Percentiles rank a stretch among this genome's conserved stretches.
Evolutionary conservation across 1,140 invertebrate genomes (phyloP).

Genomic region (Lepidostoma basale): DNA sequence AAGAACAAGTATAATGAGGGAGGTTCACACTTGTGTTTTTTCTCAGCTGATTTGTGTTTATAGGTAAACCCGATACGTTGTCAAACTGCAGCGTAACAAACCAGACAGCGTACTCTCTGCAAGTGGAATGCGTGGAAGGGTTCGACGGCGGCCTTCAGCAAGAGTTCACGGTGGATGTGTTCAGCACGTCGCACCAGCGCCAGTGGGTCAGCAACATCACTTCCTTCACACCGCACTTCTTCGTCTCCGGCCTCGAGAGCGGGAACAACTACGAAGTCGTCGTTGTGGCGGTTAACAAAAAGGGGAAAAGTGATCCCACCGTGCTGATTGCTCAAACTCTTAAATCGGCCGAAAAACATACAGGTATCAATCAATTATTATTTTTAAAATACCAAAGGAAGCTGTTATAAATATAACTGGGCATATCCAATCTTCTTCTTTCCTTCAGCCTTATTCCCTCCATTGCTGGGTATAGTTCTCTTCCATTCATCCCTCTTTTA

Average conservation of each 20-base stretch:
- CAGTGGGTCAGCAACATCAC: constrained; percentile 63
- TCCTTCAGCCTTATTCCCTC: no score
- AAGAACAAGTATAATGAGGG: no score
- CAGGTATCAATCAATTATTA: constrained; percentile 55
- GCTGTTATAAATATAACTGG: no score
- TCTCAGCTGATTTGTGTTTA: not conserved
- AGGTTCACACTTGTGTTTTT: no score
- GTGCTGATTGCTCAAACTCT: constrained; percentile 68
- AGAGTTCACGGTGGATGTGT: constrained; percentile 72
- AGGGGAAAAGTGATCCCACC: constrained; percentile 65
- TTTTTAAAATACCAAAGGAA: not conserved
- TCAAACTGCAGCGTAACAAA: constrained; percentile 80
- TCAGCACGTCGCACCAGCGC: constrained; percentile 57
- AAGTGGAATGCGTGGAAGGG: constrained; percentile 78
- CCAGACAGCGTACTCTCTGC: constrained; percentile 75
- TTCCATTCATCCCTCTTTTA: no score
- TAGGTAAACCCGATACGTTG: constrained; percentile 78
- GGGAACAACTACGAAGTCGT: constrained; percentile 68
- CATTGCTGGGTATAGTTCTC: no score
- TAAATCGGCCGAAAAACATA: constrained; percentile 74
- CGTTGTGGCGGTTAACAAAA: constrained; percentile 70
- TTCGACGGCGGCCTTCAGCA: constrained; percentile 79
- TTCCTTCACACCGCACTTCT: constrained; percentile 61
- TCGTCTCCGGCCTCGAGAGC: constrained; percentile 64
- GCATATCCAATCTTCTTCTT: no score